Percentiles rank a stretch among this genome's conserved stretches.
Conservation (phyloP, 1,140 invertebrate genomes). For the Aphidius gifuensis region DNA sequence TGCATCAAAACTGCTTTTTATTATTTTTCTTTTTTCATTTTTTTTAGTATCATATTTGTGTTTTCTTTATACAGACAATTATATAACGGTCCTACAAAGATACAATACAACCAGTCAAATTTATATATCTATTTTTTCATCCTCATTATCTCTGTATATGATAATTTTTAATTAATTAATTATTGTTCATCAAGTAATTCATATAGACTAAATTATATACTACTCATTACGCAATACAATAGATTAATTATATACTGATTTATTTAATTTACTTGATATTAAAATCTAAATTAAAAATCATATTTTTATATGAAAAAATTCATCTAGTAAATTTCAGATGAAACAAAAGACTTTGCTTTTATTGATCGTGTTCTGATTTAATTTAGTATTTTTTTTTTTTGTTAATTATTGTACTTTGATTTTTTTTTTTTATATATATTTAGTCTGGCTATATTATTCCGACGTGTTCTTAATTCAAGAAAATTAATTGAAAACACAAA, state of each 20-base stretch:
- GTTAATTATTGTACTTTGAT: neutral
- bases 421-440: neutral
- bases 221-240: neutral
- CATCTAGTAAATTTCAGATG: too few species aligned
- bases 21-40: neutral
- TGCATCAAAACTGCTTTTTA: too few species aligned
- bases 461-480: conserved; percentile 43
- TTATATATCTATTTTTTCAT: neutral
- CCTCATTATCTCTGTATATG: neutral
- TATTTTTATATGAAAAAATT: too few species aligned
- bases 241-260: neutral
- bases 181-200: neutral
- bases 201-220: too few species aligned
- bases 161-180: neutral
- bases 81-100: neutral
- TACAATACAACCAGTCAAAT: too few species aligned
- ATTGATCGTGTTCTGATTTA: too few species aligned
- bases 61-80: neutral
- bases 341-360: too few species aligned
- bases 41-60: neutral
- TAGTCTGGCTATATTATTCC: conserved; percentile 34
- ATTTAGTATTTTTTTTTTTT: conserved; percentile 3
- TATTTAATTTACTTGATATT: too few species aligned
- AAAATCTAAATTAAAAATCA: too few species aligned
- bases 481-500: conserved; percentile 54